phyloP scores from a whole-genome alignment of 2,888 invertebrate genomes.

The Drosophila kuntzei region DNA sequence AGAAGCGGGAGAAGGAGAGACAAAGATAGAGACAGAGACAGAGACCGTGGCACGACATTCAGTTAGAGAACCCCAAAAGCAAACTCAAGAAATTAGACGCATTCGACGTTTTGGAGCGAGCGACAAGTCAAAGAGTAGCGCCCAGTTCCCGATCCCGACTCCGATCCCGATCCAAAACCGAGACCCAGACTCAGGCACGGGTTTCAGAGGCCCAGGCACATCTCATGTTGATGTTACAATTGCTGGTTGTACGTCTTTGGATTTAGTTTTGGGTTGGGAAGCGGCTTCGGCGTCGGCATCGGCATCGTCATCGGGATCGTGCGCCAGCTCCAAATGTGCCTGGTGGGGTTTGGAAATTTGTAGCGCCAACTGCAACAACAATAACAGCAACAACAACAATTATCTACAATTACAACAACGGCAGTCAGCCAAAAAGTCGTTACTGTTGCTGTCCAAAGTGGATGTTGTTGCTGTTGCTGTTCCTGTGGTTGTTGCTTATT shows the following conservation, averaged over 20 bases:
- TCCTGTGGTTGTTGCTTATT: conserved; percentile 23
- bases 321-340: conserved; percentile 73
- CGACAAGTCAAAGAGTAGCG: conserved; percentile 78
- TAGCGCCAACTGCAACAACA: conserved; percentile 61
- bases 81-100: conserved; percentile 76
- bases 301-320: conserved; percentile 64
- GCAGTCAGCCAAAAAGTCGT: conserved; percentile 69
- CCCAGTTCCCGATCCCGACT: conserved; percentile 18
- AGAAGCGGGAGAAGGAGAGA: not conserved
- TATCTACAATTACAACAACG: conserved; percentile 78
- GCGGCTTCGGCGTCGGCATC: conserved; percentile 65
- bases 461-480: conserved; percentile 19
- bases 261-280: conserved; percentile 21
- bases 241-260: conserved; percentile 62
- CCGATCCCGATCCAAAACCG: conserved; percentile 4
- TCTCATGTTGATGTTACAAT: conserved; percentile 81
- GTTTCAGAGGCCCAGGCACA: conserved; percentile 52
- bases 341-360: conserved; percentile 79
- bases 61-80: conserved; percentile 54
- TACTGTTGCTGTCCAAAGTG: conserved; percentile 52
- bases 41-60: conserved; percentile 72
- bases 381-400: conserved; percentile 70
- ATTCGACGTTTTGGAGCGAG: conserved; percentile 78
- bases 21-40: conserved; percentile 9
- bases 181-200: conserved; percentile 39